phyloP scores from a whole-genome alignment of 1,140 invertebrate species.

The Magallana angulata region DNA sequence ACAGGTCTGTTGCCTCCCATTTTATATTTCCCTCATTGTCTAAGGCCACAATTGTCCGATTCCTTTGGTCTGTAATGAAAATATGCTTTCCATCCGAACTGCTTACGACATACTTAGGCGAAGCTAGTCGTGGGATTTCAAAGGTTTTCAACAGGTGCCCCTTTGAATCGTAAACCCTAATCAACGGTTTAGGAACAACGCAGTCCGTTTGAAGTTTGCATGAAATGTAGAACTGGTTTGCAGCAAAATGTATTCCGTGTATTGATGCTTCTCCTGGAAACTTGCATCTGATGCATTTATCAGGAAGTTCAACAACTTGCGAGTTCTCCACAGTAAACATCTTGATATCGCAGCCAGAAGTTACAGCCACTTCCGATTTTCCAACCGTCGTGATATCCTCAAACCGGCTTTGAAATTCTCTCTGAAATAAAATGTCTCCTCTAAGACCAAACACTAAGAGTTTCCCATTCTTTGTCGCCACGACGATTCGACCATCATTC shows the following conservation, averaged over 20 bases:
- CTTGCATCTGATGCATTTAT: neutral
- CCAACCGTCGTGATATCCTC: neutral
- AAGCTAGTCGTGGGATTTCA: slow-evolving; percentile 12
- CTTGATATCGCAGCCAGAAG: neutral
- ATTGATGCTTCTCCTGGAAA: slow-evolving; percentile 22
- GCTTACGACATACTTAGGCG: slow-evolving; percentile 1
- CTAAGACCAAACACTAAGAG: neutral
- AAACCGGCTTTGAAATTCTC: neutral
- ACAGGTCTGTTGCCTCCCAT: slow-evolving; percentile 13
- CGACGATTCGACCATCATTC: slow-evolving; percentile 19
- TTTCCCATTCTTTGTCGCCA: neutral
- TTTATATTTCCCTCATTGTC: neutral
- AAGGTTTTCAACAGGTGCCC: neutral
- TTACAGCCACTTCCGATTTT: neutral
- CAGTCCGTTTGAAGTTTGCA: slow-evolving; percentile 22
- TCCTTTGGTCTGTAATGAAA: neutral
- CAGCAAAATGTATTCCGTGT: slow-evolving; percentile 9
- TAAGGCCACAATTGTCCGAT: slow-evolving; percentile 16
- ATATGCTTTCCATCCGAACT: slow-evolving; percentile 23
- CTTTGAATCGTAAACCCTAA: neutral
- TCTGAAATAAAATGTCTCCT: slow-evolving; percentile 6
- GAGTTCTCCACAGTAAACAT: neutral
- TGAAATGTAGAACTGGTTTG: slow-evolving; percentile 6
- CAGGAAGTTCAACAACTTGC: slow-evolving; percentile 1
- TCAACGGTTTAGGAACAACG: neutral